phyloP scores from a whole-genome alignment of 1,140 invertebrate species.

The Thaumatotibia leucotreta region DNA sequence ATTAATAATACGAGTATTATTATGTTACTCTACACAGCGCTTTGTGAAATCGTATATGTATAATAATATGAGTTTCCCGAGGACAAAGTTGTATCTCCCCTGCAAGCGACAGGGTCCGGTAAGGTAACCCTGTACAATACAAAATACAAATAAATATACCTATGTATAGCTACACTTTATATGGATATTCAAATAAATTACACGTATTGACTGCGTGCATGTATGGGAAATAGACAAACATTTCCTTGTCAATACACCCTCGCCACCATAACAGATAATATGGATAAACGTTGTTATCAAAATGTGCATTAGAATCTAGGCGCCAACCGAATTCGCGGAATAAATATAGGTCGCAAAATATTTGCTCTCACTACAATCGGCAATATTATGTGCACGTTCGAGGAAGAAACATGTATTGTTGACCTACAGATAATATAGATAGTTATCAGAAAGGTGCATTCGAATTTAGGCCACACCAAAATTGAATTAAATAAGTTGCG shows the following conservation, averaged over 20 bases:
- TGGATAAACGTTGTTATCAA: neutral
- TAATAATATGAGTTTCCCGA: too few relatives aligned
- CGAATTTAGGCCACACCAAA: neutral
- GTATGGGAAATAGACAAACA: neutral
- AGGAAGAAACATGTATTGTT: neutral
- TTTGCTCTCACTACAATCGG: neutral
- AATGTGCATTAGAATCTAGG: neutral
- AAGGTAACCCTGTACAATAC: too few relatives aligned
- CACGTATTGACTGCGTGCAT: too few relatives aligned
- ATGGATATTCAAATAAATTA: too few relatives aligned
- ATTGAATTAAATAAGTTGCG: neutral
- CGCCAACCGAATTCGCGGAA: constrained; percentile 6
- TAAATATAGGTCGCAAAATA: neutral
- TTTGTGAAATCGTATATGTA: too few relatives aligned
- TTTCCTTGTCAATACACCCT: neutral
- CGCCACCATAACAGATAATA: neutral
- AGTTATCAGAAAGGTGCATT: neutral
- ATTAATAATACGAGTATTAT: too few relatives aligned
- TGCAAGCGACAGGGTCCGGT: too few relatives aligned
- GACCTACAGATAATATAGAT: neutral
- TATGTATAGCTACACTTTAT: too few relatives aligned
- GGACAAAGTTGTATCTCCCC: too few relatives aligned
- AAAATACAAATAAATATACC: too few relatives aligned
- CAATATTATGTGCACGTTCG: neutral
- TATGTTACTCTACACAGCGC: too few relatives aligned